Evolutionary conservation across 2,888 invertebrate genomes (phyloP).

Genomic region (Blastobasis lacticolella): DNA sequence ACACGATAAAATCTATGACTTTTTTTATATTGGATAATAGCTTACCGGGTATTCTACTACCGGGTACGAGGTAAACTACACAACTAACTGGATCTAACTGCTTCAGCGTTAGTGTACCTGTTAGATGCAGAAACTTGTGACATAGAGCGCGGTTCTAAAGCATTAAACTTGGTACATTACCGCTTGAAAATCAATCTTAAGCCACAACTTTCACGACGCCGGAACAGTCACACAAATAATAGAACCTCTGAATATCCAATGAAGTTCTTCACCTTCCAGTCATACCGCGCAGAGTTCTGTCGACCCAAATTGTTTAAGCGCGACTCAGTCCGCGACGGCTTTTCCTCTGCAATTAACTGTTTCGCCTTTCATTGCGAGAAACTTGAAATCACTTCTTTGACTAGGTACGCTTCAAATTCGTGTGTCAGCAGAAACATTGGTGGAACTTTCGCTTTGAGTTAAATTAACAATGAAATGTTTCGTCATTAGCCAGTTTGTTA

Average conservation of each 20-base stretch:
- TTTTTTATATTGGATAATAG: too few relatives aligned
- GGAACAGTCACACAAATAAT: conserved; percentile 37
- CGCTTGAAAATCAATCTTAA: conserved; percentile 32
- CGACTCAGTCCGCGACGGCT: conserved; percentile 26
- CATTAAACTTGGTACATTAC: too few relatives aligned
- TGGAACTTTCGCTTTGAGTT: conserved; percentile 12
- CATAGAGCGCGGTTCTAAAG: too few relatives aligned
- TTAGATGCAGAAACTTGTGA: too few relatives aligned
- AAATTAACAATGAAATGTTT: background rate
- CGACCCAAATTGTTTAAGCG: conserved; percentile 42
- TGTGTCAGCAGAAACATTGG: conserved; percentile 18
- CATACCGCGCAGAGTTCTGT: conserved; percentile 23
- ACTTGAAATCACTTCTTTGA: conserved; percentile 43
- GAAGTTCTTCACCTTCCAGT: conserved; percentile 41
- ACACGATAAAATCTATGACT: too few relatives aligned
- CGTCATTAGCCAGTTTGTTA: background rate
- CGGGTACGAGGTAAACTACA: too few relatives aligned
- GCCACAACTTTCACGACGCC: conserved; percentile 27
- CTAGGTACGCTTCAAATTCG: conserved; percentile 27
- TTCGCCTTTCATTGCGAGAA: conserved; percentile 47
- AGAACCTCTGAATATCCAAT: conserved; percentile 43
- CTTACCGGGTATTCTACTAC: too few relatives aligned
- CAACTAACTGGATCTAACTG: too few relatives aligned
- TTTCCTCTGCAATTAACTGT: conserved; percentile 49
- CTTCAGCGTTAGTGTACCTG: too few relatives aligned